Evolutionary conservation across 2,797 vertebrate species (phyloP).

Genomic region (Petrocephalus schoutedeni): DNA sequence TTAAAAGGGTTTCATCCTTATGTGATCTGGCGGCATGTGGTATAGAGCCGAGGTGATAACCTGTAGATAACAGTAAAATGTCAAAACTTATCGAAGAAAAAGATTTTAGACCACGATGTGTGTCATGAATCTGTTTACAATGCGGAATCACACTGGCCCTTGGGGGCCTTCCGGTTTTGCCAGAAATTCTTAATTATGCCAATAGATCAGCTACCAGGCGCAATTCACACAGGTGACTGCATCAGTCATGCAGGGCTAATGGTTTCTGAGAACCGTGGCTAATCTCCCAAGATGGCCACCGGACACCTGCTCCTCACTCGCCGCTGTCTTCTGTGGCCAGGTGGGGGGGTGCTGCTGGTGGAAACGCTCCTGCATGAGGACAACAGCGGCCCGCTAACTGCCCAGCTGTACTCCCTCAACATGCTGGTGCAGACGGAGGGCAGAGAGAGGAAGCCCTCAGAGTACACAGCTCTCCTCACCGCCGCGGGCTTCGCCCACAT

Average conservation of each 20-base stretch:
- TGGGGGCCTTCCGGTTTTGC: neutral
- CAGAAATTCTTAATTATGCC: neutral
- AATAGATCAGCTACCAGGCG: neutral
- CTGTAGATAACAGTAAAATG: neutral
- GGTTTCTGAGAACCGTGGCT: neutral
- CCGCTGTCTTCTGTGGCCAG: constrained; percentile 30
- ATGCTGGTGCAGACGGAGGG: constrained; percentile 86
- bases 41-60: neutral
- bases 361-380: constrained; percentile 58
- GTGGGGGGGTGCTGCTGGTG: constrained; percentile 54
- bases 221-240: neutral
- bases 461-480: constrained; percentile 63
- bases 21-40: neutral
- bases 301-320: neutral
- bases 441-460: constrained; percentile 63
- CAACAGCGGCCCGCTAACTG: constrained; percentile 66
- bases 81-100: neutral
- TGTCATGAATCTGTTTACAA: neutral
- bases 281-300: neutral
- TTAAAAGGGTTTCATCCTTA: neutral
- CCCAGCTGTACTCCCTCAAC: constrained; percentile 76
- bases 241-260: neutral
- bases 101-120: neutral
- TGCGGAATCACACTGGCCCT: neutral
- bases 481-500: constrained; percentile 63